Conservation (phyloP, 2,888 invertebrate species). For the Liposcelis brunnea region DNA sequence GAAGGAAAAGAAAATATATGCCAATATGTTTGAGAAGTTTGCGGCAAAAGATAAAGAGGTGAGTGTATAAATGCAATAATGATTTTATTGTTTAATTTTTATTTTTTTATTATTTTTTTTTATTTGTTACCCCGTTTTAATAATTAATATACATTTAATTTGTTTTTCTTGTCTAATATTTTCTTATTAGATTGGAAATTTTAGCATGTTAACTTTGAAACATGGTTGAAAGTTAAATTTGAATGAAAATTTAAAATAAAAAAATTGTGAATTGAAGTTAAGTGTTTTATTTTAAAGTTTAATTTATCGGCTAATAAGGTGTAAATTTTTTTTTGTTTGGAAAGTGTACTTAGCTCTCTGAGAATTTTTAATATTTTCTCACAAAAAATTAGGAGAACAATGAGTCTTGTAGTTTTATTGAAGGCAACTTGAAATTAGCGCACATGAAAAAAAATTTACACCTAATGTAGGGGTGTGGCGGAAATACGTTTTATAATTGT, state of each 20-base stretch:
- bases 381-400: too few species aligned
- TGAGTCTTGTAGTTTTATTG: too few species aligned
- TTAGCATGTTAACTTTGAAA: not conserved
- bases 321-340: not conserved
- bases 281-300: too few species aligned
- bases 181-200: conserved; percentile 4
- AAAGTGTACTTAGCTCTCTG: not conserved
- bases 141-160: not conserved
- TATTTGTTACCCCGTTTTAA: not conserved
- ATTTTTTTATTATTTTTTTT: conserved; percentile 7
- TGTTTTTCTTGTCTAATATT: not conserved
- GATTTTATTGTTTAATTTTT: conserved; percentile 3
- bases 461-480: too few species aligned
- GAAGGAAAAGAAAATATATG: conserved; percentile 73
- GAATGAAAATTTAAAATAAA: too few species aligned
- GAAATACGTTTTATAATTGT: too few species aligned
- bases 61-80: conserved; percentile 21
- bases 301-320: too few species aligned
- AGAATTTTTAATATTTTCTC: not conserved
- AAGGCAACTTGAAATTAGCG: too few species aligned
- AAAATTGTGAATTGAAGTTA: too few species aligned
- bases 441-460: too few species aligned
- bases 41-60: conserved; percentile 63
- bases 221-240: too few species aligned
- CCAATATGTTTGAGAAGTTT: conserved; percentile 91